These are phyloP conservation scores for Laterallus jamaicensis DNA, from an alignment of 2,113 vertebrate genomes.

Conservation along the genomic window DNA sequence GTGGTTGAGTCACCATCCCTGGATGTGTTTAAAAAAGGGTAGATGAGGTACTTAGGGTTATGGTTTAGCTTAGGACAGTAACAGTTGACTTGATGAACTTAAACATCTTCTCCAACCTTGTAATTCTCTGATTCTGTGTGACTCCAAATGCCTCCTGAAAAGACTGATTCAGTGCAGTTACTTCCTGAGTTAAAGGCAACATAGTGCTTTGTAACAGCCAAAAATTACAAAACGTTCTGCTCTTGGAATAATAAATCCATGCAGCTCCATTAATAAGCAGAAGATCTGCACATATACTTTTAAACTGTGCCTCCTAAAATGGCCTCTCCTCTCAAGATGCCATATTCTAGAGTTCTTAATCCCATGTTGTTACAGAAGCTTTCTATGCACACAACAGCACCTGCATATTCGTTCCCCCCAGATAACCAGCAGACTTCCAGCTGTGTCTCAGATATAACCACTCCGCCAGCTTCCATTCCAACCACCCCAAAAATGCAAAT, in stretches of 20 bases:
- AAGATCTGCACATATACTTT: background rate
- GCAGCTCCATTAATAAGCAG: background rate
- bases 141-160: background rate
- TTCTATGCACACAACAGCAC: background rate
- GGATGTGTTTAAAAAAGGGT: too few species aligned
- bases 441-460: background rate
- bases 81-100: too few species aligned
- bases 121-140: too few species aligned
- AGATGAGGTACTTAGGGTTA: too few species aligned
- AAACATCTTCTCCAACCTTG: too few species aligned
- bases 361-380: background rate
- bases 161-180: background rate
- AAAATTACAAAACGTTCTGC: background rate
- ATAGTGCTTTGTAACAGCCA: background rate
- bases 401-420: background rate
- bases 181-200: background rate
- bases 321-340: background rate
- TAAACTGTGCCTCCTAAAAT: background rate
- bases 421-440: background rate
- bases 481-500: background rate
- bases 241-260: background rate
- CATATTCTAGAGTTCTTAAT: background rate
- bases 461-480: background rate
- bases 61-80: too few species aligned
- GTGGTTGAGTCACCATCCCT: too few species aligned